phyloP scores from a whole-genome alignment of 2,113 vertebrate species.

The human (Homo sapiens) region DNA sequence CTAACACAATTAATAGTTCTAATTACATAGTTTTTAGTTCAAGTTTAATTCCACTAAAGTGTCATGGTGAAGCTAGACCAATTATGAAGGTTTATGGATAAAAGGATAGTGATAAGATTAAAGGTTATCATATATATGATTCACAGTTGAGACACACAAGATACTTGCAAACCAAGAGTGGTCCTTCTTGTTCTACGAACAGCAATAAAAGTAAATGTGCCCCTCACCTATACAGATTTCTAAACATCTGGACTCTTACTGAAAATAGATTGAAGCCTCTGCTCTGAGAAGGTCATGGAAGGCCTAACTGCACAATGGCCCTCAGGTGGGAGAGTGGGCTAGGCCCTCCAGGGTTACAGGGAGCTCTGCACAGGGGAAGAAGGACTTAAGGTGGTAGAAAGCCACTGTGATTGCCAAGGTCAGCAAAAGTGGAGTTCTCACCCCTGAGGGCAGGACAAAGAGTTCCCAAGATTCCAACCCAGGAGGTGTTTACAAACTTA shows the following conservation, averaged over 20 bases:
- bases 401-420: background rate
- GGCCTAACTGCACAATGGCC: background rate
- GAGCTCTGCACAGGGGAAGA: background rate
- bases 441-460: background rate
- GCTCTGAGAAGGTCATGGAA: background rate
- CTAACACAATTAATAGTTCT: conserved; percentile 34
- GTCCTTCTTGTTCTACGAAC: background rate
- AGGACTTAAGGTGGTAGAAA: background rate
- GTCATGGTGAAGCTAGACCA: background rate
- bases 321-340: background rate
- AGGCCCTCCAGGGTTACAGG: background rate
- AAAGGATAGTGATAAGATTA: background rate
- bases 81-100: background rate
- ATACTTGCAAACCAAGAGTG: background rate
- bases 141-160: background rate
- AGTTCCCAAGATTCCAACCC: background rate
- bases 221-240: background rate
- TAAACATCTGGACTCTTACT: background rate
- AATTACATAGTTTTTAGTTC: conserved; percentile 49
- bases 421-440: background rate
- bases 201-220: background rate
- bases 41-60: conserved; percentile 44
- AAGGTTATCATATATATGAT: background rate
- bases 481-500: background rate
- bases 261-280: background rate